These are phyloP conservation scores for Oscheius sp. DNA, from an alignment of 2,888 invertebrate genomes.

Conservation along the genomic window DNA sequence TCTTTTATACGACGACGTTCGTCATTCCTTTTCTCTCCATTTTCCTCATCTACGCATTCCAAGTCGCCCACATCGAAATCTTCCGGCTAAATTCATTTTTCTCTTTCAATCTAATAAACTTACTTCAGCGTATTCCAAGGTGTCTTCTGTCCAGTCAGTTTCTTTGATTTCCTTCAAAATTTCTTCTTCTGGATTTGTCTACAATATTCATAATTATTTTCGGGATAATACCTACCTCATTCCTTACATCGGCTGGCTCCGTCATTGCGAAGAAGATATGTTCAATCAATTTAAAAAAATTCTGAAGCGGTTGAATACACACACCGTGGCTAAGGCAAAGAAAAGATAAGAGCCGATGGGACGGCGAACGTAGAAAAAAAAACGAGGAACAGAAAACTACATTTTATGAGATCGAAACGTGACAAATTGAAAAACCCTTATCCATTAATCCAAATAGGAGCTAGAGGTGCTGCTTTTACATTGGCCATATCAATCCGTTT, in stretches of 20 bases:
- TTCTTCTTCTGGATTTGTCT: conserved; percentile 25
- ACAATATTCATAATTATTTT: not conserved
- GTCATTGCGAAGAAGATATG: not conserved
- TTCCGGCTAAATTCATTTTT: not conserved
- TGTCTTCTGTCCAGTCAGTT: conserved; percentile 36
- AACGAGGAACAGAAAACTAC: not conserved
- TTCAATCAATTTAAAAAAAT: conserved; percentile 1
- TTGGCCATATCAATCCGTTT: conserved; percentile 76
- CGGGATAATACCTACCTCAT: not conserved
- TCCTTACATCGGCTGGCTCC: not conserved
- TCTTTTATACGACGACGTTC: conserved; percentile 7
- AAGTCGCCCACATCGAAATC: conserved; percentile 39
- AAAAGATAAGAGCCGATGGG: not conserved
- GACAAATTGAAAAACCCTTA: not conserved
- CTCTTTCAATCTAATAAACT: no score
- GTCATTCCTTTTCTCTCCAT: conserved; percentile 13
- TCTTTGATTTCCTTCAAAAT: conserved; percentile 27
- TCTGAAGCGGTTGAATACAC: not conserved
- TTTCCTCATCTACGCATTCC: conserved; percentile 45
- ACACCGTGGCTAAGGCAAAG: not conserved
- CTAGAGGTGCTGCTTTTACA: conserved; percentile 78
- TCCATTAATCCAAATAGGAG: conserved; percentile 73
- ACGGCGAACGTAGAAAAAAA: not conserved
- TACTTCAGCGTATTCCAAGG: no score
- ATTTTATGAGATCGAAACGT: not conserved